Base-by-base conservation (phyloP, 2,797 vertebrate species). In the Hippopotamyrus pictus region DNA sequence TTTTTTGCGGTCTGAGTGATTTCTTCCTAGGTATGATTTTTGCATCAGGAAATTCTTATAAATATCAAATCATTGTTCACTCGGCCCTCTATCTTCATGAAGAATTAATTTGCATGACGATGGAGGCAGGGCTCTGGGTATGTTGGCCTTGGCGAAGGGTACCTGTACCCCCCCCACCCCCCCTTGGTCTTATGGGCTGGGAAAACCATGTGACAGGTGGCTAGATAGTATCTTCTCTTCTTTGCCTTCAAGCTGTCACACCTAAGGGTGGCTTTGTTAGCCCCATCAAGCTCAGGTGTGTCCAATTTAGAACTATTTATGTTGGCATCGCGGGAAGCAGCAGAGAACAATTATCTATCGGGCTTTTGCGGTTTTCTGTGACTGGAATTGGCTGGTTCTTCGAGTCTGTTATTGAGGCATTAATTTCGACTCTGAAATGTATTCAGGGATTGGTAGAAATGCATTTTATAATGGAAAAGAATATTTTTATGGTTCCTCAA, bases 381-480 rank as follows among this genome's bases (percentile, higher is more conserved):
- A 82, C 76, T 82, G 76, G 46, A 22, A 82, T 82, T 46, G 76
- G 37, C 76, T 82, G 76, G 41, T 46, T 82, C 19, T 46, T 82
- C 6, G 76, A 44, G 76, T 82, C 76, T 46, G 41, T 82, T 82
- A 82, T 82, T 46, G 76, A 82, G 76, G 76, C 41, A 82, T 82
- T 82, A 22, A 82, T 82, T 82, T 82, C 19, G 41, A 79, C 37
- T 79, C 73, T 41, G 73, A 79, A 79, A 79, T 79, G 73, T 79
- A 79, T 19, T 79, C 41, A 41, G 73, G 41, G 41, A 82, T 22
- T 82, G 17, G 37, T 46, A 46, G 29, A 82, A 82, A 46, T 22
- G 76, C 76, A 46, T 46, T 82, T 82, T 82, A 46, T 82, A 46
- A 82, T 82, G 76, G 76, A 82, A 82, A 82, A 82, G 41, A 82